phyloP scores from a whole-genome alignment of 1,140 invertebrate species.

The Bombus polaris region DNA sequence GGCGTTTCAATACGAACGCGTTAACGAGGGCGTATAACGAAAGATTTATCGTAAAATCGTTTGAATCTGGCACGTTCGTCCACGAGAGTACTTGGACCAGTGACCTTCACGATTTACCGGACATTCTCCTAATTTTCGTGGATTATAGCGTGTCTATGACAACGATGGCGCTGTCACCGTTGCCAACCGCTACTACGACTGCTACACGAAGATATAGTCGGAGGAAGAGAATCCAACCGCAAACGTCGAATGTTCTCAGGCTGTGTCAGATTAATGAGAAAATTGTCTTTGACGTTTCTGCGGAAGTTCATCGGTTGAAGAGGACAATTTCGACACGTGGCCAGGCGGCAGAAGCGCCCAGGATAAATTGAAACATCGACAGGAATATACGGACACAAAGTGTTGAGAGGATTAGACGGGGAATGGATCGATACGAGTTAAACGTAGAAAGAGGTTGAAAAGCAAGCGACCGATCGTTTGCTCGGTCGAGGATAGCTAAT shows the following conservation, averaged over 20 bases:
- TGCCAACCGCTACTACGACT: slow-evolving; percentile 32
- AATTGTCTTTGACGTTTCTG: neutral
- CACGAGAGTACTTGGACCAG: too few relatives aligned
- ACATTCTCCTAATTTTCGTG: neutral
- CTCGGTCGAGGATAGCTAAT: neutral
- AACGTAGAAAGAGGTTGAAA: slow-evolving; percentile 2
- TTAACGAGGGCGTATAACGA: slow-evolving; percentile 3
- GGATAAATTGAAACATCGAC: neutral
- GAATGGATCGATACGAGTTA: neutral
- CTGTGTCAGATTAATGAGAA: neutral
- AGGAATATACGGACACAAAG: neutral
- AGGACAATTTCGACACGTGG: neutral
- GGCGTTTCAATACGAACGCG: neutral
- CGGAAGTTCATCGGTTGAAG: neutral
- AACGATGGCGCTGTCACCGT: slow-evolving; percentile 22
- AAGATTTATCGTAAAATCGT: neutral
- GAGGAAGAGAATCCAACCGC: neutral
- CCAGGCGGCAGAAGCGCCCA: neutral
- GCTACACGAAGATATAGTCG: neutral
- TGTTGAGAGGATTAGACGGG: neutral
- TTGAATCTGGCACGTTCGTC: neutral
- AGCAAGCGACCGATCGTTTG: neutral
- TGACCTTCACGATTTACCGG: slow-evolving; percentile 3
- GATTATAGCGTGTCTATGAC: neutral
- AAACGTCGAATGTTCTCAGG: neutral